Conservation (phyloP, 2,113 vertebrate genomes). For the Callithrix jacchus region DNA sequence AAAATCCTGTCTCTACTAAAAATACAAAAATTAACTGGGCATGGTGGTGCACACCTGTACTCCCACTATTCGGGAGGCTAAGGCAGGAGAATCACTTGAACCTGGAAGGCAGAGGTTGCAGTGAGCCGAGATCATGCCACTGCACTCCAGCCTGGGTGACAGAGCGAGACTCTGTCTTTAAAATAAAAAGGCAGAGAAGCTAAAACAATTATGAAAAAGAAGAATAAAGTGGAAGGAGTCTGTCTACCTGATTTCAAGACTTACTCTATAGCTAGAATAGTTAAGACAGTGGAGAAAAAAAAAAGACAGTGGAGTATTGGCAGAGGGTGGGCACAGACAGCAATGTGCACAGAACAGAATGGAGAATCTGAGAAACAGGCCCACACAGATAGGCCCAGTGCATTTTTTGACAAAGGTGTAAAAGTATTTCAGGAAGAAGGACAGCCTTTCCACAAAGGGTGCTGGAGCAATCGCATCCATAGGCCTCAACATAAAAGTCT, state of each 20-base stretch:
- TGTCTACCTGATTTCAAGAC: not conserved
- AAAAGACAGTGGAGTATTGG: not conserved
- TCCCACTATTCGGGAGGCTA: too few relatives aligned
- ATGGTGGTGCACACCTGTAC: too few relatives aligned
- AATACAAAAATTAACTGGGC: too few relatives aligned
- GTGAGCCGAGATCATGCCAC: too few relatives aligned
- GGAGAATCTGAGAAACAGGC: not conserved
- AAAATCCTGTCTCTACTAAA: too few relatives aligned
- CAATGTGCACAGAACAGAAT: not conserved
- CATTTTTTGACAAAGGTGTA: not conserved
- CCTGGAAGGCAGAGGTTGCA: too few relatives aligned
- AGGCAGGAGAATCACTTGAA: too few relatives aligned
- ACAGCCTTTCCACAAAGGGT: not conserved
- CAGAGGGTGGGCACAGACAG: not conserved
- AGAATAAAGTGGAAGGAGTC: not conserved
- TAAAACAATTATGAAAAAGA: not conserved
- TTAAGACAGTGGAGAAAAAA: not conserved
- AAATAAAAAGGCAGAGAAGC: not conserved
- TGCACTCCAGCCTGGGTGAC: too few relatives aligned
- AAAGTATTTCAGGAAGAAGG: not conserved
- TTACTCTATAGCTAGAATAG: not conserved
- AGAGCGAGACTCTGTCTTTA: too few relatives aligned
- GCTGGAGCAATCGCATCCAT: not conserved
- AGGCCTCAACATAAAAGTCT: not conserved
- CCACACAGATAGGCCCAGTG: rapidly evolving